These are phyloP conservation scores for Echinarachnius parma DNA, from an alignment of 53 echinoderm and acorn worm genomes.

Conservation along the genomic window DNA sequence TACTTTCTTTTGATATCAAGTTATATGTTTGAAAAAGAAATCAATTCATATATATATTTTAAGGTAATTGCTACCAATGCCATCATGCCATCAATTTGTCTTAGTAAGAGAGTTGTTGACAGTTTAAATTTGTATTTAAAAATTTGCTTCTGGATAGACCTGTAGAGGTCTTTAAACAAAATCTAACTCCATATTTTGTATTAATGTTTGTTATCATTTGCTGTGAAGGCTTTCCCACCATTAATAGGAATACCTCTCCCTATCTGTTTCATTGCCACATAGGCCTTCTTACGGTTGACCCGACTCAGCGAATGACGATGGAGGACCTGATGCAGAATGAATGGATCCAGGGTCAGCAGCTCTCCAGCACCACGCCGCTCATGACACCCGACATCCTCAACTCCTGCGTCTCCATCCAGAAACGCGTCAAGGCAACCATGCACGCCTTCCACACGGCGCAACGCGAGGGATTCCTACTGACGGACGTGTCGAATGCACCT, in stretches of 20 bases:
- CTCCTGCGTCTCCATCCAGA: conserved; percentile 73
- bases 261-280: no score
- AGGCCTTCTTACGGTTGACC: conserved; percentile 90
- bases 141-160: no score
- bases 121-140: no score
- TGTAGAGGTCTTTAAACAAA: no score
- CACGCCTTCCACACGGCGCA: conserved; percentile 92
- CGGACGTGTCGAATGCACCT: conserved; percentile 95
- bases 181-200: no score
- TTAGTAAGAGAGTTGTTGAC: no score
- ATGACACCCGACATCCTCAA: conserved; percentile 95
- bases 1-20: background rate
- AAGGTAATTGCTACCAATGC: no score
- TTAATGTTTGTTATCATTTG: no score
- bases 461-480: conserved; percentile 83
- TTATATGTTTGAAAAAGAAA: background rate
- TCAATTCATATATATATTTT: background rate
- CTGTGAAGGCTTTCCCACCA: no score
- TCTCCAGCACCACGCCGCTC: conserved; percentile 81
- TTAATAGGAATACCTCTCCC: no score
- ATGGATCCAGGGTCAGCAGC: conserved; percentile 92
- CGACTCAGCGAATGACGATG: conserved; percentile 68
- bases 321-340: conserved; percentile 79
- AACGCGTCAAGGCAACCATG: conserved; percentile 88
- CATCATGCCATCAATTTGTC: no score